Conservation (phyloP, 2,888 invertebrate genomes). For the Callinectes sapidus region DNA sequence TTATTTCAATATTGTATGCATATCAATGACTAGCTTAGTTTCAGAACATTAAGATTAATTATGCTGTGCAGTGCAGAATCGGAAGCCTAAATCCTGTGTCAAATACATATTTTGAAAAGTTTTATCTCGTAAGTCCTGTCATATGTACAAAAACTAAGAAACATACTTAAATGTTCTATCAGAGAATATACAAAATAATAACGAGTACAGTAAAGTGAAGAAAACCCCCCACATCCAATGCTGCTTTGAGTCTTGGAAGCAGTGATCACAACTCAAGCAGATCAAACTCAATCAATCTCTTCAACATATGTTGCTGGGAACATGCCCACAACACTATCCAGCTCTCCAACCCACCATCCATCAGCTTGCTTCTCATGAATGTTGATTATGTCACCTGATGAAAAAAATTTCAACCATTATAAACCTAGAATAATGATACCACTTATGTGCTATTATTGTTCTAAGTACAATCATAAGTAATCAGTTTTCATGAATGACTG, state of each 20-base stretch:
- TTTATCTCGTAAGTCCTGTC: not conserved
- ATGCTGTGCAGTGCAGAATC: not conserved
- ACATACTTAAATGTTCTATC: not conserved
- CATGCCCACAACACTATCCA: constrained; percentile 89
- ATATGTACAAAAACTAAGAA: not conserved
- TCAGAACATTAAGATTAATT: not conserved
- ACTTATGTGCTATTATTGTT: too few species aligned
- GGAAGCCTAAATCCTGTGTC: not conserved
- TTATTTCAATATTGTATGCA: not conserved
- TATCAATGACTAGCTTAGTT: constrained; percentile 35
- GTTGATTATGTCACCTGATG: constrained; percentile 88
- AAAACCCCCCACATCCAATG: constrained; percentile 40
- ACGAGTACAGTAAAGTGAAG: constrained; percentile 17
- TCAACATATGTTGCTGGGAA: constrained; percentile 97
- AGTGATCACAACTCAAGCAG: constrained; percentile 11
- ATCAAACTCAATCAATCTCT: constrained; percentile 79
- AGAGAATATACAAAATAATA: constrained; percentile 1
- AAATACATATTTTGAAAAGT: not conserved
- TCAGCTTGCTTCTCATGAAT: constrained; percentile 93
- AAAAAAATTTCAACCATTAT: constrained; percentile 73
- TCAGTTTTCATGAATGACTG: not conserved
- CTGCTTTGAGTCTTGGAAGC: constrained; percentile 33
- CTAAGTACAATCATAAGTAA: not conserved
- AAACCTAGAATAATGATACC: not conserved
- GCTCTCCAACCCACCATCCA: constrained; percentile 96